Conservation (phyloP, 2,797 vertebrate species). For the Aldrovandia affinis region DNA sequence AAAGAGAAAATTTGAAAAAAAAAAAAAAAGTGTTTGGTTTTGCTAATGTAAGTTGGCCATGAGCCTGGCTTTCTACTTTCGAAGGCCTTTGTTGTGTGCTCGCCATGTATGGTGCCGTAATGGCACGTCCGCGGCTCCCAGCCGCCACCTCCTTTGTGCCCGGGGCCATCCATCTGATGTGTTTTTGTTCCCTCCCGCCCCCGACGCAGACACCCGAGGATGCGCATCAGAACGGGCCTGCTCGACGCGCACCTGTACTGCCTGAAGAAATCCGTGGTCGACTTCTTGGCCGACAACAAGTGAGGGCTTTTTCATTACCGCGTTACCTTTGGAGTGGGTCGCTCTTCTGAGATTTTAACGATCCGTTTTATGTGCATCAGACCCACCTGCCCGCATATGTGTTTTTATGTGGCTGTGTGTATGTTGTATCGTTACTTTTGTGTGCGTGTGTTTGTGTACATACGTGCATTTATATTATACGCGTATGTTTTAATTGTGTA, state of each 20-base stretch:
- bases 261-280: constrained; percentile 92
- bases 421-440: no score
- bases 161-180: background rate
- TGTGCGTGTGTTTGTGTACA: background rate
- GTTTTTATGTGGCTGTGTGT: no score
- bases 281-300: constrained; percentile 84
- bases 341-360: background rate
- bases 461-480: background rate
- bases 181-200: constrained; percentile 13
- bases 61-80: constrained; percentile 21
- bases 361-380: background rate
- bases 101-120: constrained; percentile 19
- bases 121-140: constrained; percentile 12
- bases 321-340: constrained; percentile 38
- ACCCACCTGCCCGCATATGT: background rate
- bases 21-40: constrained; percentile 10
- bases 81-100: constrained; percentile 26
- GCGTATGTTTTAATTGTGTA: background rate
- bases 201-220: constrained; percentile 84
- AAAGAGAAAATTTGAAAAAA: constrained; percentile 9
- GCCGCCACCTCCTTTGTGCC: background rate
- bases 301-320: constrained; percentile 52
- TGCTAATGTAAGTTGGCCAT: constrained; percentile 20
- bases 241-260: constrained; percentile 97
- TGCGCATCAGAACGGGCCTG: constrained; percentile 92